Evolutionary conservation across 2,797 vertebrate genomes (phyloP), one percentile per base, ranked within the genome.

Genomic region (Loriculus beryllinus): DNA sequence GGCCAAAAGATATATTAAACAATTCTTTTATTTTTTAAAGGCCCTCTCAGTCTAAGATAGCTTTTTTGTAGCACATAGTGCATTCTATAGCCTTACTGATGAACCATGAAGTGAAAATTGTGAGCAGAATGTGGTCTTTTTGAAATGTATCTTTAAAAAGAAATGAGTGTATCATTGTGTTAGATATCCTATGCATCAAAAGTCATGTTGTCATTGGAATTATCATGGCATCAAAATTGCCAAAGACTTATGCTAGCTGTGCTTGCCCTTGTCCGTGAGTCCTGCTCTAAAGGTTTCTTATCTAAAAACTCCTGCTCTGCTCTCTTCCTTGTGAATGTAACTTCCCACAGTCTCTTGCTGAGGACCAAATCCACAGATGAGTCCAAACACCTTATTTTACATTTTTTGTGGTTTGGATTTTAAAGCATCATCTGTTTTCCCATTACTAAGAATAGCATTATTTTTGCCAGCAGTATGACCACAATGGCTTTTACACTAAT

Each of bases 391-490:
- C n/a, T 89, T 76, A 82, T 84, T 90, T 82, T 62, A 82, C 37
- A 39, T 72, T 83, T 92, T 84, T 63, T 78, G 69, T 86, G 86
- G 91, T 81, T 86, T 92, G 59, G 59, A 72, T 92, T 93, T 94
- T 89, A 93, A 91, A 89, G n/a, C 11, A 80, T 85, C 49, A 40
- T 95, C 92, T 92, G 35, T 89, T 95, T 95, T 87, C 69, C 14
- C 57, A 54, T 87, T 92, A 78, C 82, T 89, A 94, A 89, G 69
- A 63, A 88, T 86, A 94, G 54, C 39, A 40, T 63, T 82, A 59
- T 81, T 94, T 93, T 92, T 94, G 72, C 91, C 93, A 93, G 43
- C 59, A 93, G 31, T 13, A 78, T 78, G 39, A 93, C 92, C 89
- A 74, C 84, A 88, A 72, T 81, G 59, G 56, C 54, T 89, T 93